phyloP scores from a whole-genome alignment of 2,113 vertebrate genomes.

The Turdus rufiventris region DNA sequence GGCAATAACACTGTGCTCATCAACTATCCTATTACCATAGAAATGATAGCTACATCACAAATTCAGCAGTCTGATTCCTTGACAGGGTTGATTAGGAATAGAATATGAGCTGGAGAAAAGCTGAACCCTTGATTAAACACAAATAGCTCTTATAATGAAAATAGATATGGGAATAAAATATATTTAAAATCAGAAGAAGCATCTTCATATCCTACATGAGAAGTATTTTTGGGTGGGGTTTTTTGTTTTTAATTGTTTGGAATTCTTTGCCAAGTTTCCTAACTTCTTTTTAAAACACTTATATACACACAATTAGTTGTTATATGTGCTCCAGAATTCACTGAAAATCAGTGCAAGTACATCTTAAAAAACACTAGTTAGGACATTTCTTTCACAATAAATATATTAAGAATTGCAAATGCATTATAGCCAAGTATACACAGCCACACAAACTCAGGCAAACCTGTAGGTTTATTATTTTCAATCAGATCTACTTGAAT shows the following conservation, averaged over 20 bases:
- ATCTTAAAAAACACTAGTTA: background rate
- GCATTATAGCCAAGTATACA: background rate
- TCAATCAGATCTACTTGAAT: background rate
- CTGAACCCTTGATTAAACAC: constrained; percentile 47
- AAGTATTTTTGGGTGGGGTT: background rate
- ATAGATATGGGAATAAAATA: constrained; percentile 3
- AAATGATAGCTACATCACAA: constrained; percentile 38
- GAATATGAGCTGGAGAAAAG: constrained; percentile 36
- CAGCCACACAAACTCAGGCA: background rate
- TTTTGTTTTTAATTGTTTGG: background rate
- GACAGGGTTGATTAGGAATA: constrained; percentile 45
- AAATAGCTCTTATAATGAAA: constrained; percentile 22
- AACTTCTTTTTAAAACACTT: background rate
- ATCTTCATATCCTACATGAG: background rate
- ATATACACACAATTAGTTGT: background rate
- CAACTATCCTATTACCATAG: constrained; percentile 47
- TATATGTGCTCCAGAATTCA: background rate
- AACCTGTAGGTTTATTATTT: background rate
- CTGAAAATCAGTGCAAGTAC: background rate
- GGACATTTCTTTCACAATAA: background rate
- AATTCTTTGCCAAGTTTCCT: background rate
- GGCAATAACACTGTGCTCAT: background rate
- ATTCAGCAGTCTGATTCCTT: constrained; percentile 41
- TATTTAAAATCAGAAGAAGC: background rate
- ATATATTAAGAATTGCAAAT: background rate